Base-by-base conservation (phyloP, 2,797 vertebrate species). In the Gambelia wislizenii region DNA sequence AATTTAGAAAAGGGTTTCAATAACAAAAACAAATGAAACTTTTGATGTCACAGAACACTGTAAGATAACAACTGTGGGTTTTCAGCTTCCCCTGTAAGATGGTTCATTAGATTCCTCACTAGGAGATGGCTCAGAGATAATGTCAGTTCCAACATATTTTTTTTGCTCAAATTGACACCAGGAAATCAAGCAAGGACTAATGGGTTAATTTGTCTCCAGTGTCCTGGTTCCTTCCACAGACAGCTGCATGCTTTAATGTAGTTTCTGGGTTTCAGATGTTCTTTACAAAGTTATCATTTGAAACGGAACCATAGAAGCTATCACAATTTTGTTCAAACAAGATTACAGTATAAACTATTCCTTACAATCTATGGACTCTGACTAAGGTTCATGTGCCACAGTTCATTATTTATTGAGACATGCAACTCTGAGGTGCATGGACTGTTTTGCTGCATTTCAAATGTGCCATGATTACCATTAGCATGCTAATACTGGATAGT, bases 181-280 rank as follows among this genome's bases (percentile, higher is more conserved):
- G 89, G 84, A 95, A 93, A 91, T 59, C 13, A 61, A 90, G 92
- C 49, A 75, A 89, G 78, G 59, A 87, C 85, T 95, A 94, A 95
- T 49, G 72, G 91, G 86, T 95, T 95, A 92, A 96, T 95, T 94
- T 92, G 9, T 91, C 91, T 89, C 44, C 30, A 95, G 89, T 79
- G 82, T 67, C 90, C 89, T 89, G 52, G 86, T 90, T 89, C 64
- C 89, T 95, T 93, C 91, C 91, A 91, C 86, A 90, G 76, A 80
- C 64, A 92, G 92, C 42, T 95, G 91, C 49, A 92, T 83, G 91
- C 93, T 95, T 95, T 93, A 92, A 93, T 89, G 79, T 54, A n/a
- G 91, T 93, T 89, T 91, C 90, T 92, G 89, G 92, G 81, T 95
- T 92, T 86, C 86, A 85, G 8, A 93, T 85, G 79, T 93, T 83